Conservation (phyloP, 1,140 invertebrate species). For the Eurosta solidaginis region DNA sequence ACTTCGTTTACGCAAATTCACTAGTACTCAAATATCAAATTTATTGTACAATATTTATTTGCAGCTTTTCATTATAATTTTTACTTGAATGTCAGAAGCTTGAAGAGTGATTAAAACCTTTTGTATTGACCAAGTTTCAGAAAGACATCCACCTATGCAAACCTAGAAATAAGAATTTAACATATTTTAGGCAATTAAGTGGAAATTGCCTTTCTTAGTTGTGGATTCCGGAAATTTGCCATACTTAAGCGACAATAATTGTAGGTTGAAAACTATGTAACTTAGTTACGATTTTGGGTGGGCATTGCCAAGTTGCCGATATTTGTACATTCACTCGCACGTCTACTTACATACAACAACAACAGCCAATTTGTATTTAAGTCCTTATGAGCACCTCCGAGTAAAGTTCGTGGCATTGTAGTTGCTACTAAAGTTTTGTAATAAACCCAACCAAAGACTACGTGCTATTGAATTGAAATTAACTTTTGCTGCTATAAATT, state of each 20-base stretch:
- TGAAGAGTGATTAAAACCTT: too few species aligned
- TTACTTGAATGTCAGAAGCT: too few species aligned
- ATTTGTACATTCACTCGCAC: not conserved
- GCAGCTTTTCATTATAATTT: too few species aligned
- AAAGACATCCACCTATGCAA: not conserved
- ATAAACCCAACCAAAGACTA: not conserved
- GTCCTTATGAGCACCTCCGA: not conserved
- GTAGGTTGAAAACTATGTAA: not conserved
- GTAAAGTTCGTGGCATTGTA: not conserved
- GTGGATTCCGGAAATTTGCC: conserved; percentile 22
- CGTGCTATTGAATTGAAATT: not conserved
- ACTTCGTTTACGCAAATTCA: too few species aligned
- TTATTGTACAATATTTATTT: too few species aligned
- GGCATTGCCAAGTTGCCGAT: not conserved
- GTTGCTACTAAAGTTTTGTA: not conserved
- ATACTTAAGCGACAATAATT: conserved; percentile 22
- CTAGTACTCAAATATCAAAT: too few species aligned
- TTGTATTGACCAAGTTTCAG: not conserved
- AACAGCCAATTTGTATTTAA: too few species aligned
- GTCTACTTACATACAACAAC: not conserved
- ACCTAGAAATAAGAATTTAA: not conserved
- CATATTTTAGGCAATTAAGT: conserved; percentile 17
- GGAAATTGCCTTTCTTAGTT: conserved; percentile 19
- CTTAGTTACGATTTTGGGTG: not conserved
- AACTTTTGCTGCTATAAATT: not conserved